These are phyloP conservation scores for Clarias platycephalus DNA, from an alignment of 2,797 vertebrate genomes.

Conservation along the genomic window DNA sequence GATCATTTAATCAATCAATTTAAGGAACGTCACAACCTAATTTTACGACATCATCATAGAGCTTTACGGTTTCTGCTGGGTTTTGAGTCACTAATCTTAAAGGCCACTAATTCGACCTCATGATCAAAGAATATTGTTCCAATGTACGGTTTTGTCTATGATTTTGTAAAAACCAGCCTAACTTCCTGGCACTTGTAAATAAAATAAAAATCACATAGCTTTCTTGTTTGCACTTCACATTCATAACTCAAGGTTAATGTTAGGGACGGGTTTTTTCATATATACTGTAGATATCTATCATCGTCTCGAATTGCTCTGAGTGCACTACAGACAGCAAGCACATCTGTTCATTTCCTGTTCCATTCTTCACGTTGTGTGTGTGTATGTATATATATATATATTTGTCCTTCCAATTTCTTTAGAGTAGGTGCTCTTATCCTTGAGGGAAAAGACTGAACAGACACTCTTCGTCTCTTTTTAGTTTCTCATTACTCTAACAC, in stretches of 20 bases:
- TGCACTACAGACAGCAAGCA: constrained; percentile 14
- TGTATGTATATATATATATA: background rate
- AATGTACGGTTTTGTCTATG: background rate
- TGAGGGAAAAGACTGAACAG: constrained; percentile 39
- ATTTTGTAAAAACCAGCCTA: background rate
- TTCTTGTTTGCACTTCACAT: background rate
- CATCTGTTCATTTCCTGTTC: constrained; percentile 22
- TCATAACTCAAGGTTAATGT: background rate
- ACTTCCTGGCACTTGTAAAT: background rate
- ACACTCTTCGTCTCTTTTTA: constrained; percentile 32
- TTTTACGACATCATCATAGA: too few relatives aligned
- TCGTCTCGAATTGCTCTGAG: background rate
- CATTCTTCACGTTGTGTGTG: background rate
- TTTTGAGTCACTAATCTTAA: too few relatives aligned
- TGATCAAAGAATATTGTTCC: background rate
- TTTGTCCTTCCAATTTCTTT: constrained; percentile 30
- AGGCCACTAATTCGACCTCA: too few relatives aligned
- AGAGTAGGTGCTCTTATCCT: constrained; percentile 31
- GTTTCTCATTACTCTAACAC: constrained; percentile 43
- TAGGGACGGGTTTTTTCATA: background rate
- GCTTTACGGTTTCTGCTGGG: too few relatives aligned
- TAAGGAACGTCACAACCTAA: too few relatives aligned
- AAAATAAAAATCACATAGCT: background rate
- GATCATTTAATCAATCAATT: too few relatives aligned
- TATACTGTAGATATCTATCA: background rate